These are phyloP conservation scores for Nicator chloris DNA, from an alignment of 2,113 vertebrate species.

Conservation along the genomic window DNA sequence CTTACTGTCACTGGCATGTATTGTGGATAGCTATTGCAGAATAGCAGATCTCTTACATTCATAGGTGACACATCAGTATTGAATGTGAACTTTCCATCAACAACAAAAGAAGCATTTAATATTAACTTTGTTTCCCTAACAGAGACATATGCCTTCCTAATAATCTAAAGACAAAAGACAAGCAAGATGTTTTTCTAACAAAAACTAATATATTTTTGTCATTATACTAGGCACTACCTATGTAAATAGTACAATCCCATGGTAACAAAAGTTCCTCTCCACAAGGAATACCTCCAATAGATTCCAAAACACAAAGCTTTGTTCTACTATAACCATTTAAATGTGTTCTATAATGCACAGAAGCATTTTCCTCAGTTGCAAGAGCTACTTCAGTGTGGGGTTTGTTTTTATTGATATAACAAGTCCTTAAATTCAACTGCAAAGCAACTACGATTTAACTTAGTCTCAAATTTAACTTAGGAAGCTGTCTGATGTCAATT, in stretches of 20 bases:
- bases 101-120: neutral
- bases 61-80: neutral
- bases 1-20: neutral
- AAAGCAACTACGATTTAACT: neutral
- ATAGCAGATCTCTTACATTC: neutral
- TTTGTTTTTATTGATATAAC: neutral
- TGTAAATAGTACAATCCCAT: neutral
- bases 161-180: neutral
- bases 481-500: neutral
- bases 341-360: neutral
- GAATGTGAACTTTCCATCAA: neutral
- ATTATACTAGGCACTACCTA: neutral
- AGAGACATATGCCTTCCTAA: neutral
- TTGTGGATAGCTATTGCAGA: neutral
- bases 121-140: neutral
- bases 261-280: neutral
- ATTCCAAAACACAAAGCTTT: neutral
- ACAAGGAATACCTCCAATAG: neutral
- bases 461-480: neutral
- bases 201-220: neutral
- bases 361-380: neutral
- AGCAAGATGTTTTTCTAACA: neutral
- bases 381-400: neutral
- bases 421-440: neutral
- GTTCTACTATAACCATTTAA: neutral